Conservation (phyloP, 2,797 vertebrate genomes). For the Monodelphis domestica region DNA sequence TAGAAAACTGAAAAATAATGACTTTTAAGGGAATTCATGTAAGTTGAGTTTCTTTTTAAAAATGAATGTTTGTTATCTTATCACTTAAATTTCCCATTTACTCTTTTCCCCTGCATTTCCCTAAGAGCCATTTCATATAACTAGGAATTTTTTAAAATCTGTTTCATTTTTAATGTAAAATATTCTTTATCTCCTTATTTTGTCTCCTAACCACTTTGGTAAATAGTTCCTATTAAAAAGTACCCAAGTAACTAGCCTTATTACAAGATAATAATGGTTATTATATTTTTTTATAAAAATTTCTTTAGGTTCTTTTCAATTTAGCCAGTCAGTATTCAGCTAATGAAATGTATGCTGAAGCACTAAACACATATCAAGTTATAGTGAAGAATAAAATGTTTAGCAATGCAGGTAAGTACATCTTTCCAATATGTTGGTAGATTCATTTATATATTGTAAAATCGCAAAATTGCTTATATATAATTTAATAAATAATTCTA, state of each 20-base stretch:
- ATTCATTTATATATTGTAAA: background rate
- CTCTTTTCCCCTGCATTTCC: background rate
- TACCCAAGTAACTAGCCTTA: slow-evolving; percentile 39
- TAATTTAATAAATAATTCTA: background rate
- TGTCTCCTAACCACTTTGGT: slow-evolving; percentile 3
- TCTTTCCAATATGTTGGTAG: background rate
- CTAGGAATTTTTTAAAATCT: background rate
- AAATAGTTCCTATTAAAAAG: background rate
- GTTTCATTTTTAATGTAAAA: slow-evolving; percentile 26
- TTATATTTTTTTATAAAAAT: slow-evolving; percentile 41
- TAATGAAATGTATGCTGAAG: slow-evolving; percentile 97
- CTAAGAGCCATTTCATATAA: background rate
- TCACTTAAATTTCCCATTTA: background rate
- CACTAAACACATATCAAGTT: slow-evolving; percentile 95
- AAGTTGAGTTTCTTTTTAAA: background rate
- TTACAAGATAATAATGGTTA: slow-evolving; percentile 29
- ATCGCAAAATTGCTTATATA: background rate
- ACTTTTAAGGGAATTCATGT: slow-evolving; percentile 27
- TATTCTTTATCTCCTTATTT: background rate
- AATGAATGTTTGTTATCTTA: background rate
- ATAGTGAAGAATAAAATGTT: slow-evolving; percentile 99
- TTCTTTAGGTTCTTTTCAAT: slow-evolving; percentile 95
- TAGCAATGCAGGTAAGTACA: slow-evolving; percentile 91
- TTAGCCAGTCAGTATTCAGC: slow-evolving; percentile 95
- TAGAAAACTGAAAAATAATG: slow-evolving; percentile 52